phyloP scores from a whole-genome alignment of 2,113 vertebrate species.

The Danionella cerebrum region DNA sequence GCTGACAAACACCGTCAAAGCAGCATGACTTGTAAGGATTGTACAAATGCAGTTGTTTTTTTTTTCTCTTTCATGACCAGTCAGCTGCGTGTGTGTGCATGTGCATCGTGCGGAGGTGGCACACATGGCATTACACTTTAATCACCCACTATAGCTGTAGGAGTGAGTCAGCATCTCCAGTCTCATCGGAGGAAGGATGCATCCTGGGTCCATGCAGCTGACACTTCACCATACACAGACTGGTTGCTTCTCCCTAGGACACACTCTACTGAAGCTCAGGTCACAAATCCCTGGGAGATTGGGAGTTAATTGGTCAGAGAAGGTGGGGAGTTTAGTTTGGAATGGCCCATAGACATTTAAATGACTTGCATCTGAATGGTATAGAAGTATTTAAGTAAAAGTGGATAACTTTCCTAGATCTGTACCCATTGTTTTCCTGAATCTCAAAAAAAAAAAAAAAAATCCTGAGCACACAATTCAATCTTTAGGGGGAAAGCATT shows the following conservation, averaged over 20 bases:
- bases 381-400: too few relatives aligned
- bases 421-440: too few relatives aligned
- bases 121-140: conserved; percentile 47
- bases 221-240: conserved; percentile 28
- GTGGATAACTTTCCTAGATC: too few relatives aligned
- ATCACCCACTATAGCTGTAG: conserved; percentile 45
- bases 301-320: too few relatives aligned
- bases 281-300: background rate
- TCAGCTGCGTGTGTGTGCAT: conserved; percentile 25
- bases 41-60: conserved; percentile 8
- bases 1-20: background rate
- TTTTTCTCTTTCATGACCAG: conserved; percentile 10
- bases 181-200: conserved; percentile 37
- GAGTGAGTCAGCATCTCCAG: conserved; percentile 44
- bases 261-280: background rate
- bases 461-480: too few relatives aligned
- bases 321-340: too few relatives aligned
- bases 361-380: too few relatives aligned
- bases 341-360: too few relatives aligned
- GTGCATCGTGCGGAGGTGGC: conserved; percentile 44
- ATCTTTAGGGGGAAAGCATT: too few relatives aligned
- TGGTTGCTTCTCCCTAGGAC: background rate
- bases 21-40: background rate
- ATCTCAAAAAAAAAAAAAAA: too few relatives aligned
- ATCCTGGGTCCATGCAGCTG: conserved; percentile 29